phyloP scores from a whole-genome alignment of 1,140 invertebrate genomes.

The Rhopalosiphum maidis region DNA sequence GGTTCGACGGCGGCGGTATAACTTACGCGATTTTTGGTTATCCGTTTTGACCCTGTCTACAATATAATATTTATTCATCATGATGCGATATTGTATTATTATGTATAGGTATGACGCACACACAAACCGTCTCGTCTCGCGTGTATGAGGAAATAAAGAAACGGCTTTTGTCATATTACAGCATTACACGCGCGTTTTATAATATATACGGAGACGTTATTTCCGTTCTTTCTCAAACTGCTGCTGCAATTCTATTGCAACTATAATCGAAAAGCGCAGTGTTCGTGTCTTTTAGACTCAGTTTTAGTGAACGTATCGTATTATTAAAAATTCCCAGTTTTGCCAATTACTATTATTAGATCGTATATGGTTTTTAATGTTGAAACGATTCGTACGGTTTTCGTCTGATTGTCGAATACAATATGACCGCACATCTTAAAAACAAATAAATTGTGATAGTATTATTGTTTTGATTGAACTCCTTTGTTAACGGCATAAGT shows the following conservation, averaged over 20 bases:
- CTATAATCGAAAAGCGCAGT: background rate
- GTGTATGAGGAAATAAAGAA: no score
- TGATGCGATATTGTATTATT: no score
- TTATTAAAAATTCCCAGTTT: background rate
- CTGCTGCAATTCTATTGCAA: background rate
- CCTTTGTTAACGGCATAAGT: background rate
- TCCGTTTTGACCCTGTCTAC: background rate
- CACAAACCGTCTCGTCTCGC: no score
- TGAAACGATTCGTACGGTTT: background rate
- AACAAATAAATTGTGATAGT: background rate
- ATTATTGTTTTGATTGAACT: background rate
- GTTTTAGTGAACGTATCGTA: background rate
- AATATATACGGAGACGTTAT: background rate
- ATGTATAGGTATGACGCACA: no score
- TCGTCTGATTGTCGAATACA: background rate
- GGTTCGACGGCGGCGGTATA: background rate
- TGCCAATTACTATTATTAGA: background rate
- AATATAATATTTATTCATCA: background rate
- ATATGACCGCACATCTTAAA: background rate
- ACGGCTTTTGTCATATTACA: no score
- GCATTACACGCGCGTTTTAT: no score
- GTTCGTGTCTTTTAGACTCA: background rate
- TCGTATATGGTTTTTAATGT: background rate
- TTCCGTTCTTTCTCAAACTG: background rate
- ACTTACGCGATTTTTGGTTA: background rate